A percentile compares a stretch with the other conserved stretches of the same genome.
phyloP scores from a whole-genome alignment of 2,888 invertebrate species.

The Rapana venosa region DNA sequence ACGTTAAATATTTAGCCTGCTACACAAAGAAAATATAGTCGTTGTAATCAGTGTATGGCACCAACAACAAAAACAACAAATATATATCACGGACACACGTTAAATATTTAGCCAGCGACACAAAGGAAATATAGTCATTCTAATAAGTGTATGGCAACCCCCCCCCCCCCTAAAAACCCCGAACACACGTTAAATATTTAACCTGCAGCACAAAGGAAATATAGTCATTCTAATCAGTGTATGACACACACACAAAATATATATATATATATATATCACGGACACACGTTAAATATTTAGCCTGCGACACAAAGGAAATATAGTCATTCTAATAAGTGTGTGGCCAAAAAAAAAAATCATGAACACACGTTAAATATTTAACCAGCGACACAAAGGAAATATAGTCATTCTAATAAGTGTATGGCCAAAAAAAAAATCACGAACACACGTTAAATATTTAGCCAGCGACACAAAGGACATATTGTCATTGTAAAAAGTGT shows the following conservation, averaged over 20 bases:
- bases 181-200: slow-evolving; percentile 72
- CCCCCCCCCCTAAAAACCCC: too few relatives aligned
- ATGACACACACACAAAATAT: slow-evolving; percentile 74
- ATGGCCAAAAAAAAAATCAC: too few relatives aligned
- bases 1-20: not conserved
- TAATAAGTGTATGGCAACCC: slow-evolving; percentile 76
- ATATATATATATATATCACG: too few relatives aligned
- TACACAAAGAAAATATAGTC: slow-evolving; percentile 52
- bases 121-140: slow-evolving; percentile 44
- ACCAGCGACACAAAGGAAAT: slow-evolving; percentile 60
- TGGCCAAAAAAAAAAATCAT: slow-evolving; percentile 74
- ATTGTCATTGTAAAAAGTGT: not conserved
- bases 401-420: slow-evolving; percentile 52
- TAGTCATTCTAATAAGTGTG: slow-evolving; percentile 69
- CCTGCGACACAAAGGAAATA: too few relatives aligned
- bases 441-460: too few relatives aligned
- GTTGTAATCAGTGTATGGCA: too few relatives aligned
- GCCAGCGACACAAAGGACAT: not conserved
- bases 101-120: too few relatives aligned
- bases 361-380: slow-evolving; percentile 75
- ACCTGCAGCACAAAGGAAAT: slow-evolving; percentile 60
- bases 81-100: too few relatives aligned
- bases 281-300: too few relatives aligned
- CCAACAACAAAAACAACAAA: not conserved
- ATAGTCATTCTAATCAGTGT: slow-evolving; percentile 66